Percentiles rank a stretch among this genome's conserved stretches.
phyloP scores from a whole-genome alignment of 1,140 invertebrate species.

The Melanaphis sacchari region DNA sequence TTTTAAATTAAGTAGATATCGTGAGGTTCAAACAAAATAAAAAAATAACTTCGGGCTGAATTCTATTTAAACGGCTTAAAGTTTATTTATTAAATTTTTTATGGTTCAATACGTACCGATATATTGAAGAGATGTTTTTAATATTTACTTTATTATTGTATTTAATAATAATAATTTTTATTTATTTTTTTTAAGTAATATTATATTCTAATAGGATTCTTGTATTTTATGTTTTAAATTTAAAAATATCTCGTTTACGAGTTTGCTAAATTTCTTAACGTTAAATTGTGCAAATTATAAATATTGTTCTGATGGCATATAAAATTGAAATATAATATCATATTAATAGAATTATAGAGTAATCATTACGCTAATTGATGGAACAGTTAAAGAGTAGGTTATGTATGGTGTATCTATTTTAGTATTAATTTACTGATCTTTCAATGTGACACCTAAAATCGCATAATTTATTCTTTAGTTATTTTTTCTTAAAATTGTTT shows the following conservation, averaged over 20 bases:
- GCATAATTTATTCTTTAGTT: not conserved
- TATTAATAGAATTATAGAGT: not conserved
- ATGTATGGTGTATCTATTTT: not conserved
- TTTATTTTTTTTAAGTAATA: not conserved
- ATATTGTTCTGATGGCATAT: not conserved
- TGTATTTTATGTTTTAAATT: not conserved
- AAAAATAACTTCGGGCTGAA: not conserved
- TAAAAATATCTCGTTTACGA: not conserved
- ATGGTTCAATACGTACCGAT: not conserved
- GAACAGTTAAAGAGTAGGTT: too few species aligned
- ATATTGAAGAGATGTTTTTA: not conserved
- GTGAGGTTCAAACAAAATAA: not conserved
- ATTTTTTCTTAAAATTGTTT: not conserved
- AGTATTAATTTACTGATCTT: not conserved
- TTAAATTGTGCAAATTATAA: not conserved
- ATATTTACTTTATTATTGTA: not conserved
- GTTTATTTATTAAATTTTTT: not conserved
- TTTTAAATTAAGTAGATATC: not conserved
- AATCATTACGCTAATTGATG: not conserved
- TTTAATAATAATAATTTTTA: not conserved
- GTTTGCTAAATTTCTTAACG: not conserved
- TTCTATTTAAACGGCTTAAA: not conserved
- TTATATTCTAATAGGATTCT: not conserved
- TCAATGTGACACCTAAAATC: not conserved
- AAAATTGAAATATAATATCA: not conserved